These are phyloP conservation scores for Sebastolobus altivelis DNA, from an alignment of 2,797 vertebrate species.

Conservation along the genomic window DNA sequence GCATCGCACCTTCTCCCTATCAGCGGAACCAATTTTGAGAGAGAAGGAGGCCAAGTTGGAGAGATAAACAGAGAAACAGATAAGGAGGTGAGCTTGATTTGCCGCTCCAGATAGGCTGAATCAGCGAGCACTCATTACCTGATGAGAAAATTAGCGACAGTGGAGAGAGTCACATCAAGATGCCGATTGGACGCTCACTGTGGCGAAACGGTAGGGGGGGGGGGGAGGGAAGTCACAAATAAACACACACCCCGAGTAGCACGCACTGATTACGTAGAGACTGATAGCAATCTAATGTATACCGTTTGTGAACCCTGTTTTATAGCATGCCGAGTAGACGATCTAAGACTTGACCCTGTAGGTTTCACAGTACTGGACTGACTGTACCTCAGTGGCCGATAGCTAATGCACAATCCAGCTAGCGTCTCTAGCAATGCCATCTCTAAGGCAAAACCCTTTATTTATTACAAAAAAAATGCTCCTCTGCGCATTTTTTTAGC, in stretches of 20 bases:
- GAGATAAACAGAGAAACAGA: slow-evolving; percentile 10
- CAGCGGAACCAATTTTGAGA: slow-evolving; percentile 24
- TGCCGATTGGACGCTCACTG: slow-evolving; percentile 28
- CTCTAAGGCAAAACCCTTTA: slow-evolving; percentile 72
- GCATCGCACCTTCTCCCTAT: slow-evolving; percentile 13
- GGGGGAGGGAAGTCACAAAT: slow-evolving; percentile 36
- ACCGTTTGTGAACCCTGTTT: slow-evolving; percentile 73
- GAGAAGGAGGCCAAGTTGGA: slow-evolving; percentile 5
- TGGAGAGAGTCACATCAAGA: slow-evolving; percentile 18
- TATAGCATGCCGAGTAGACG: slow-evolving; percentile 81
- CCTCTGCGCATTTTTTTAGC: slow-evolving; percentile 51
- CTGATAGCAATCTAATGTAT: slow-evolving; percentile 74
- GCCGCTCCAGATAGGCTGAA: slow-evolving; percentile 19
- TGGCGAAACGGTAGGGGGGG: background rate
- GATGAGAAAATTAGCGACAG: slow-evolving; percentile 38
- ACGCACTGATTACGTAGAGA: slow-evolving; percentile 71
- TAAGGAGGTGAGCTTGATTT: slow-evolving; percentile 29
- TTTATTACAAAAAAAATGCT: slow-evolving; percentile 28
- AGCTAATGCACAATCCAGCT: slow-evolving; percentile 77
- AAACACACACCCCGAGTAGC: slow-evolving; percentile 68
- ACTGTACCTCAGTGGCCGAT: slow-evolving; percentile 76
- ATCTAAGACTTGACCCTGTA: slow-evolving; percentile 67
- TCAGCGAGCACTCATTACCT: slow-evolving; percentile 38
- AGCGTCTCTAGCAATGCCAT: slow-evolving; percentile 66
- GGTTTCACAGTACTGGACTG: slow-evolving; percentile 61